Evolutionary conservation across 2,888 invertebrate genomes (phyloP).

Genomic region (Aradus depressus): DNA sequence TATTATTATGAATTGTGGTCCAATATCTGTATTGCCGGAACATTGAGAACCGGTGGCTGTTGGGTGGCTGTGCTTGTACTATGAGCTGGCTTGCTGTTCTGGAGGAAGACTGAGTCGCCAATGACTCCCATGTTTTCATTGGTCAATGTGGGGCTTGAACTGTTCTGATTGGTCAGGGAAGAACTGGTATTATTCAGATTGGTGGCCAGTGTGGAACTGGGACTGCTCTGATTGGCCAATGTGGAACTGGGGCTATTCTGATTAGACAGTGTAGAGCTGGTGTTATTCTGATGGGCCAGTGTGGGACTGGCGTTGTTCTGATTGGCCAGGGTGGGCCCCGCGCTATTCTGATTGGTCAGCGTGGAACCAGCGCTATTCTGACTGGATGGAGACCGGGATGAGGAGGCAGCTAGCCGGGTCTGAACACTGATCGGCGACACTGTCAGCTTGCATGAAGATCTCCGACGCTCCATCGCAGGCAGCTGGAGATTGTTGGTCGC

Average conservation of each 20-base stretch:
- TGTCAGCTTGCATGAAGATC: constrained; percentile 32
- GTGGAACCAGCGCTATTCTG: constrained; percentile 16
- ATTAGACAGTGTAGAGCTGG: constrained; percentile 2
- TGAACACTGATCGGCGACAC: constrained; percentile 36
- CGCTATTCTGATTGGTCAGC: constrained; percentile 15
- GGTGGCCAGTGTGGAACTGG: too few species aligned
- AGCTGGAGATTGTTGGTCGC: too few species aligned
- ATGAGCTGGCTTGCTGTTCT: not conserved
- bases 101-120: constrained; percentile 15
- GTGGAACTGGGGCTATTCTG: too few species aligned
- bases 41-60: constrained; percentile 5
- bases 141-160: not conserved
- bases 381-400: constrained; percentile 10
- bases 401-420: constrained; percentile 35
- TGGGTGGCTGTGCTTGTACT: not conserved
- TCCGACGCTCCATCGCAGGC: constrained; percentile 21
- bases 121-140: constrained; percentile 6
- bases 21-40: constrained; percentile 14
- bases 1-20: constrained; percentile 9
- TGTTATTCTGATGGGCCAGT: constrained; percentile 18
- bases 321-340: constrained; percentile 5
- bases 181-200: constrained; percentile 15
- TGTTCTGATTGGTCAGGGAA: not conserved
- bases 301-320: constrained; percentile 1
- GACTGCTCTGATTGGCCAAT: constrained; percentile 1